Conservation (phyloP, 2,888 invertebrate genomes). For the Lutraria lutraria region DNA sequence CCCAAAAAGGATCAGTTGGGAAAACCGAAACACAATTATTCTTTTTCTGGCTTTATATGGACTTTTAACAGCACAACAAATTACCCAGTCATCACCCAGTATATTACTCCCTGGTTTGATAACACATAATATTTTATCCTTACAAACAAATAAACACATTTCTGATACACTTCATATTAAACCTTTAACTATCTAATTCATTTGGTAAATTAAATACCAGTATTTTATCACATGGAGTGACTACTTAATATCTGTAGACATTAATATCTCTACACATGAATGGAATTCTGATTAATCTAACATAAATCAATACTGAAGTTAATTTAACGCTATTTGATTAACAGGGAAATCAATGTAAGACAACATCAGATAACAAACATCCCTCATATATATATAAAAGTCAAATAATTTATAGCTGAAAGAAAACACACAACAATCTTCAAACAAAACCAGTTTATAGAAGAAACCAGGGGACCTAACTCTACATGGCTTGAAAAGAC, state of each 20-base stretch:
- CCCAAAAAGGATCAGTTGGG: too few species aligned
- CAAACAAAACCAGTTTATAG: too few species aligned
- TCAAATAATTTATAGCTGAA: too few species aligned
- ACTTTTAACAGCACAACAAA: too few species aligned
- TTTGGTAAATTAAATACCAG: background rate
- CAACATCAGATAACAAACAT: background rate
- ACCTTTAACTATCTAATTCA: background rate
- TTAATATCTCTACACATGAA: background rate
- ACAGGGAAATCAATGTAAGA: background rate
- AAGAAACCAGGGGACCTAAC: too few species aligned
- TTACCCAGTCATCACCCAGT: background rate
- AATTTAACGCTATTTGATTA: background rate
- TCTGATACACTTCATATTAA: background rate
- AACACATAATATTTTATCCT: background rate
- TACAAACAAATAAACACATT: background rate
- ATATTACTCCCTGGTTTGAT: background rate
- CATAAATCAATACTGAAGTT: background rate
- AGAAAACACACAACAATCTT: too few species aligned
- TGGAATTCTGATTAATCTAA: background rate
- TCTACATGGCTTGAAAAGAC: too few species aligned
- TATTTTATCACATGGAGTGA: background rate
- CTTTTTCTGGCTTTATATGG: too few species aligned
- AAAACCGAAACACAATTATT: too few species aligned
- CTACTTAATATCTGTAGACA: background rate
- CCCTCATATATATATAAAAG: too few species aligned